Evolutionary conservation across 2,888 invertebrate species (phyloP).

Genomic region (Diploptera punctata): DNA sequence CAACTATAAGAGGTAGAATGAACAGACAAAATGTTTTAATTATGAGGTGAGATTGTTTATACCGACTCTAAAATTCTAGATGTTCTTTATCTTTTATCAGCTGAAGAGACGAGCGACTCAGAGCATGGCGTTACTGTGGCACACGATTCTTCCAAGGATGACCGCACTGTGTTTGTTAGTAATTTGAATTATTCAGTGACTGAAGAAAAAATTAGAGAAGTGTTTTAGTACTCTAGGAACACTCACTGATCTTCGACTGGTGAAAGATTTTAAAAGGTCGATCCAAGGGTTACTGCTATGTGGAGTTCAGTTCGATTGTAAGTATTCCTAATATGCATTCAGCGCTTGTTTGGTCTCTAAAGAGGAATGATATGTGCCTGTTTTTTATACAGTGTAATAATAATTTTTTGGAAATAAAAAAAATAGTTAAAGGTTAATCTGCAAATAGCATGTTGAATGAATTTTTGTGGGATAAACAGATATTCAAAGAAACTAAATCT

Average conservation of each 20-base stretch:
- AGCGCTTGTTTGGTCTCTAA: too few relatives aligned
- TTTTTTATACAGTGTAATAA: too few relatives aligned
- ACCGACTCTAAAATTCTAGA: too few relatives aligned
- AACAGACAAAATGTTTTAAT: too few relatives aligned
- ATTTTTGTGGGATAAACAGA: too few relatives aligned
- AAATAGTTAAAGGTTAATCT: too few relatives aligned
- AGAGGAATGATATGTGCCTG: too few relatives aligned
- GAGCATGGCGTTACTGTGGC: slow-evolving; percentile 40
- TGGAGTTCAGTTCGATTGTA: slow-evolving; percentile 56
- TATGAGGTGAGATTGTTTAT: too few relatives aligned
- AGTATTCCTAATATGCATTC: background rate
- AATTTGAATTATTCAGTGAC: slow-evolving; percentile 79
- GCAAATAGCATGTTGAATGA: too few relatives aligned
- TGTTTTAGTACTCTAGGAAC: slow-evolving; percentile 69
- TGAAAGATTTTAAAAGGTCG: slow-evolving; percentile 74
- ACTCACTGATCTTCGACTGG: slow-evolving; percentile 71
- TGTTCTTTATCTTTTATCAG: background rate
- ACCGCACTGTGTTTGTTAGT: slow-evolving; percentile 81
- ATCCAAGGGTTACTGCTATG: slow-evolving; percentile 73
- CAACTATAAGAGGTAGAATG: too few relatives aligned
- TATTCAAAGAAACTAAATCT: too few relatives aligned
- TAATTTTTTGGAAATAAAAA: too few relatives aligned
- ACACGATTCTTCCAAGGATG: slow-evolving; percentile 52
- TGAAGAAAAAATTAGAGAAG: slow-evolving; percentile 67
- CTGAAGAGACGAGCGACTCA: background rate